Percentiles rank a stretch among this genome's conserved stretches.
Evolutionary conservation across 2,797 vertebrate species (phyloP).

Genomic region (Pogonophryne albipinna): DNA sequence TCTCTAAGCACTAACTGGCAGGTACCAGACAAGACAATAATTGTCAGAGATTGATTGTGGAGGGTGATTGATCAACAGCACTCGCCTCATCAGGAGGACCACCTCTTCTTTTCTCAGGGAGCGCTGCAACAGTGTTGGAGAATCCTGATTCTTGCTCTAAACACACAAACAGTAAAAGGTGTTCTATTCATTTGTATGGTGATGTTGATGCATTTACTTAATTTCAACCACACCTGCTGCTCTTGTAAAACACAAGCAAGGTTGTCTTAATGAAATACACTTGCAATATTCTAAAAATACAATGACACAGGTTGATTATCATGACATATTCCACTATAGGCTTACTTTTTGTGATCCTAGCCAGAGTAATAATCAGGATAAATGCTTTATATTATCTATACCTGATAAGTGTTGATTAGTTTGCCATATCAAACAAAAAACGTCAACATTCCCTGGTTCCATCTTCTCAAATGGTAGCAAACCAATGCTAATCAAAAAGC

Average conservation of each 20-base stretch:
- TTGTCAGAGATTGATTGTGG: slow-evolving; percentile 57
- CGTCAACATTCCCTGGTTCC: background rate
- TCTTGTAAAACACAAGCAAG: background rate
- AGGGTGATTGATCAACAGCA: slow-evolving; percentile 48
- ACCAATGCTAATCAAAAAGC: background rate
- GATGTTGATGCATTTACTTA: background rate
- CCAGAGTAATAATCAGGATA: background rate
- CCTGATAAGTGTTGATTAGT: background rate
- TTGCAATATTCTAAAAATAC: background rate
- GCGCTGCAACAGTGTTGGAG: background rate
- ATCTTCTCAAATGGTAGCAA: no score
- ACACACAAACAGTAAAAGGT: background rate
- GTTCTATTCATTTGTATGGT: background rate
- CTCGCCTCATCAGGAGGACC: slow-evolving; percentile 1
- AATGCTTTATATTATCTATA: background rate
- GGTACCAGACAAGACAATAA: slow-evolving; percentile 64
- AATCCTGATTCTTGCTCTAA: slow-evolving; percentile 4
- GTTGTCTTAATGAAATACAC: background rate
- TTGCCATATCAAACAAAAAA: background rate
- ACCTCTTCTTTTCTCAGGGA: background rate
- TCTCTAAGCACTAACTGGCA: slow-evolving; percentile 54
- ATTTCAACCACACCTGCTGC: background rate
- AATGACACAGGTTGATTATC: background rate
- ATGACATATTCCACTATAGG: background rate
- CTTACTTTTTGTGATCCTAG: background rate